A percentile compares a stretch with the other conserved stretches of the same genome.
Conservation (phyloP, 2,113 vertebrate genomes). For the Marmota flaviventris region DNA sequence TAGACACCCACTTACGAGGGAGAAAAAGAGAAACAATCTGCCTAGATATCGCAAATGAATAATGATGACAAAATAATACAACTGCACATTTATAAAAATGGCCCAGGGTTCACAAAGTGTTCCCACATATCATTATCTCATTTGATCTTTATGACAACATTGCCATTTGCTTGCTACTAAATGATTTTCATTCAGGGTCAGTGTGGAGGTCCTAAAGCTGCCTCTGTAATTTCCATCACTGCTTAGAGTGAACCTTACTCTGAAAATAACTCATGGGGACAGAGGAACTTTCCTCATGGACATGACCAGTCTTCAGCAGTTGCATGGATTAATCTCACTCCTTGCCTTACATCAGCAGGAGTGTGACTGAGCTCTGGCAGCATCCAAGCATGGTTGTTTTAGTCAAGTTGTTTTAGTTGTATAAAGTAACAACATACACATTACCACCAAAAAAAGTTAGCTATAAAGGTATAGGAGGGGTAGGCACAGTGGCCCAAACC, state of each 20-base stretch:
- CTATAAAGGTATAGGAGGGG: neutral
- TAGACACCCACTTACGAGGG: neutral
- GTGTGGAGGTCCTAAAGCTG: conserved; percentile 48
- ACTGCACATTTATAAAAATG: neutral
- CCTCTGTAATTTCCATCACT: conserved; percentile 72
- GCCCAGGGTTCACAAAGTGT: conserved; percentile 28
- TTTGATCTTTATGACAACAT: conserved; percentile 44
- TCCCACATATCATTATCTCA: conserved; percentile 68
- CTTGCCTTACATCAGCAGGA: conserved; percentile 65
- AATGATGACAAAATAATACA: neutral
- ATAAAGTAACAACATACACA: neutral
- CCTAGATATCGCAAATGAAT: neutral
- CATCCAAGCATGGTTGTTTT: neutral
- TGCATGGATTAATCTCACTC: conserved; percentile 56
- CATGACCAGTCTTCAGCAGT: conserved; percentile 55
- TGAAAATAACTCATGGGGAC: conserved; percentile 64
- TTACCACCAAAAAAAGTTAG: neutral
- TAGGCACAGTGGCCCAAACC: no score
- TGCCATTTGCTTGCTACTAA: conserved; percentile 47
- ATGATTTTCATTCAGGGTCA: conserved; percentile 66
- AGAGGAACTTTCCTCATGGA: neutral
- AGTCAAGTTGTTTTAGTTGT: conserved; percentile 4
- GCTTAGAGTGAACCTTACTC: neutral
- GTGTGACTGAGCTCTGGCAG: neutral
- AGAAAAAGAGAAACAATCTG: neutral